A percentile compares a stretch with the other conserved stretches of the same genome.
These are phyloP conservation scores for Ammospiza nelsoni DNA, from an alignment of 2,113 vertebrate species.

Conservation along the genomic window DNA sequence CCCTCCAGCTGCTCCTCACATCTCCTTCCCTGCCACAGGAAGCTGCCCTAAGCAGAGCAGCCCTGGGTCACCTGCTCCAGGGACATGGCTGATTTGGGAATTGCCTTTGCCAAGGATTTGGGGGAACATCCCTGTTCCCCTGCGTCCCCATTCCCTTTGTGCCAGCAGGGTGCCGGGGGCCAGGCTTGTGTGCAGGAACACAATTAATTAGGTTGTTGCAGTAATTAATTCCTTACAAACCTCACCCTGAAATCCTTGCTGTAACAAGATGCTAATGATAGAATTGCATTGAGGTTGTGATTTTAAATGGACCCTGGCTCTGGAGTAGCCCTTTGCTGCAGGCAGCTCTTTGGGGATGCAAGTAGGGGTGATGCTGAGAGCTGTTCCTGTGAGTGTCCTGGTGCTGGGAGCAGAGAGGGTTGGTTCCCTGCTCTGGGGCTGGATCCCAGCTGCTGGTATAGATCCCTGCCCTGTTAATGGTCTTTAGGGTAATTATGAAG, in stretches of 20 bases:
- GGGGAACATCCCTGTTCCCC: not conserved
- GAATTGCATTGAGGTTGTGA: not conserved
- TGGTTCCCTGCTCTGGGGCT: not conserved
- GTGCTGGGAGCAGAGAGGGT: not conserved
- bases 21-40: not conserved
- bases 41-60: not conserved
- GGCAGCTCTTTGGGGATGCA: not conserved
- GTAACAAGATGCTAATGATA: not conserved
- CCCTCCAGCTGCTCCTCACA: not conserved
- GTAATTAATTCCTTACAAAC: slow-evolving; percentile 61
- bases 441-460: not conserved
- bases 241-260: not conserved
- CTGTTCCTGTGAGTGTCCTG: not conserved
- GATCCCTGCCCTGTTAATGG: slow-evolving; percentile 58
- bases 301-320: not conserved
- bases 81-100: not conserved
- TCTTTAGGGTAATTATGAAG: slow-evolving; percentile 68
- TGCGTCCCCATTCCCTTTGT: not conserved
- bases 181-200: not conserved
- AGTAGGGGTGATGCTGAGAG: not conserved
- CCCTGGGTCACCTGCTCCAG: not conserved
- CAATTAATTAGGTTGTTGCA: slow-evolving; percentile 59
- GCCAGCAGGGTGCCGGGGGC: not conserved
- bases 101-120: not conserved
- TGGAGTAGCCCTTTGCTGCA: not conserved